Evolutionary conservation across 1,140 invertebrate genomes (phyloP).

Genomic region (Penaeus indicus): DNA sequence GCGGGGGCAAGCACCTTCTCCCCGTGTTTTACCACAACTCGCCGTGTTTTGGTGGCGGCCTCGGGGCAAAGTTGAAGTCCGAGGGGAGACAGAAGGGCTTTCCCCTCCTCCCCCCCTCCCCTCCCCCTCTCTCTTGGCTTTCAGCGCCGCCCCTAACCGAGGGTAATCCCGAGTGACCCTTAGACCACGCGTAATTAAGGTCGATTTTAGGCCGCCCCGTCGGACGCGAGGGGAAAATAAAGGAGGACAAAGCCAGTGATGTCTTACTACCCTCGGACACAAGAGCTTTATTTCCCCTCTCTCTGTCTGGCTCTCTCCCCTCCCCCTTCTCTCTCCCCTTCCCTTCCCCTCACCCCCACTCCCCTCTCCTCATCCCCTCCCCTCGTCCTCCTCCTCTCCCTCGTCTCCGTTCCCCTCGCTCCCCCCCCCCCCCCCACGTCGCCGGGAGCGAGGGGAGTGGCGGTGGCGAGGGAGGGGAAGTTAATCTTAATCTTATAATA

Average conservation of each 20-base stretch:
- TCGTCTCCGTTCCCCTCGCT: background rate
- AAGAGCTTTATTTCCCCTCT: background rate
- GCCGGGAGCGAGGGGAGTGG: background rate
- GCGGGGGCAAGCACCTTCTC: background rate
- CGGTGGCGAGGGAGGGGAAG: slow-evolving; percentile 5
- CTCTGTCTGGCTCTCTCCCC: background rate
- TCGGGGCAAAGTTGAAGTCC: background rate
- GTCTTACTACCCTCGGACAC: no score
- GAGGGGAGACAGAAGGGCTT: background rate
- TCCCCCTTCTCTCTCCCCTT: background rate
- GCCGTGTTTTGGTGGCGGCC: slow-evolving; percentile 9
- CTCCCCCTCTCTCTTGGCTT: background rate
- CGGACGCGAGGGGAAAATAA: no score
- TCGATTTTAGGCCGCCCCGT: no score
- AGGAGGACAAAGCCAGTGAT: no score
- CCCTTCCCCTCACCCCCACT: background rate
- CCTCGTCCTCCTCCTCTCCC: background rate
- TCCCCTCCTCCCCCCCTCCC: background rate
- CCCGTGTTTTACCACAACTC: background rate
- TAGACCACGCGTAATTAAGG: no score
- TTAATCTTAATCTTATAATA: slow-evolving; percentile 62
- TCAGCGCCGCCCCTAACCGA: background rate
- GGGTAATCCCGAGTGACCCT: no score
- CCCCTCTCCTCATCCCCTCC: background rate
- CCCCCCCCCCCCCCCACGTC: background rate